A percentile compares a stretch with the other conserved stretches of the same genome.
These are phyloP conservation scores for Pterostichus niger DNA, from an alignment of 2,888 invertebrate species.

Conservation along the genomic window DNA sequence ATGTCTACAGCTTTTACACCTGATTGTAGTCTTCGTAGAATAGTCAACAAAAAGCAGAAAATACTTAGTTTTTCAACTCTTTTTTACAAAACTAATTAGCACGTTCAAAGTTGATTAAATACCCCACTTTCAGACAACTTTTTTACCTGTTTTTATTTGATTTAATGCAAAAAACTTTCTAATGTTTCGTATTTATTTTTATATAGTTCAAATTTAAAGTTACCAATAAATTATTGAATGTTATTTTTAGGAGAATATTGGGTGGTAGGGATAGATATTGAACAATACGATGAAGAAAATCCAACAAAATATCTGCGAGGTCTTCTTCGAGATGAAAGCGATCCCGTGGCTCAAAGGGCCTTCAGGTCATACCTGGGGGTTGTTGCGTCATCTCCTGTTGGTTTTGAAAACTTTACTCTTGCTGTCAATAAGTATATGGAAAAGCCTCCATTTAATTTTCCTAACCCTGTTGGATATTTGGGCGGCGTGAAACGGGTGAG, in stretches of 20 bases:
- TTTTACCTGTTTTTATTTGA: no score
- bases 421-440: conserved; percentile 92
- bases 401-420: conserved; percentile 86
- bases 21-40: no score
- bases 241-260: conserved; percentile 90
- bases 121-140: no score
- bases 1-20: no score
- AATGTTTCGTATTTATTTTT: no score
- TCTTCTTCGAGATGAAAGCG: conserved; percentile 82
- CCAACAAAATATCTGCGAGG: conserved; percentile 91
- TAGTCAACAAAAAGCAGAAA: no score
- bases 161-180: no score
- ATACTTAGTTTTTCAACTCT: no score
- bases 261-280: conserved; percentile 94
- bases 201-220: no score
- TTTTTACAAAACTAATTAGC: no score
- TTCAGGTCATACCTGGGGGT: conserved; percentile 92
- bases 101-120: no score
- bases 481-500: conserved; percentile 87
- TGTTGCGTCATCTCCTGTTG: conserved; percentile 86
- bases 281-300: conserved; percentile 89
- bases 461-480: conserved; percentile 86
- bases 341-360: conserved; percentile 83
- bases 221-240: not conserved
- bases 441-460: conserved; percentile 91